Conservation (phyloP, 2,888 invertebrate species). For the Carabus problematicus region DNA sequence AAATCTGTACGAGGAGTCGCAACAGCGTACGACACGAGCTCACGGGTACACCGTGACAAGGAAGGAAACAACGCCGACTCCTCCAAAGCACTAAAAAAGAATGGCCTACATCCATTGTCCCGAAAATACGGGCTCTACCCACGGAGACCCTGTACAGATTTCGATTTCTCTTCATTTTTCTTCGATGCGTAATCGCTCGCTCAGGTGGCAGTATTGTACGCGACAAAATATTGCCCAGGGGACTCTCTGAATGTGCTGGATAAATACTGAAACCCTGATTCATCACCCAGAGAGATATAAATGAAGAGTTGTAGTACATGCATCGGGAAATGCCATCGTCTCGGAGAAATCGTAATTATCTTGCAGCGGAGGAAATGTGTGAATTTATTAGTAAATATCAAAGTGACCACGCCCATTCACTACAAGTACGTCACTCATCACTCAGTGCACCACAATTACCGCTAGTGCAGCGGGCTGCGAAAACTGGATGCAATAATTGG, state of each 20-base stretch:
- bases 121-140: constrained; percentile 3
- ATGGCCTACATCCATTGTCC: constrained; percentile 16
- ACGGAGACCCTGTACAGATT: constrained; percentile 10
- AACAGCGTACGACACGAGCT: no score
- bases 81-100: background rate
- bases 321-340: background rate
- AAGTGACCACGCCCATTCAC: no score
- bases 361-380: constrained; percentile 1
- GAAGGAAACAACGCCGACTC: no score
- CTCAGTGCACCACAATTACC: no score
- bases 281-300: constrained; percentile 7
- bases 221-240: constrained; percentile 15
- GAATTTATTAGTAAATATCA: constrained; percentile 18
- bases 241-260: background rate
- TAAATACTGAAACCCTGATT: constrained; percentile 14
- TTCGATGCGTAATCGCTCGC: constrained; percentile 2
- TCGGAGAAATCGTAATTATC: constrained; percentile 15
- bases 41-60: no score
- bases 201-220: constrained; percentile 14
- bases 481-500: constrained; percentile 23
- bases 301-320: constrained; percentile 9
- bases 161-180: constrained; percentile 34
- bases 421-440: no score
- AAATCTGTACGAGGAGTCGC: constrained; percentile 23
- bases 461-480: no score